phyloP scores from a whole-genome alignment of 2,888 invertebrate genomes.

The Oegoconia quadripuncta region DNA sequence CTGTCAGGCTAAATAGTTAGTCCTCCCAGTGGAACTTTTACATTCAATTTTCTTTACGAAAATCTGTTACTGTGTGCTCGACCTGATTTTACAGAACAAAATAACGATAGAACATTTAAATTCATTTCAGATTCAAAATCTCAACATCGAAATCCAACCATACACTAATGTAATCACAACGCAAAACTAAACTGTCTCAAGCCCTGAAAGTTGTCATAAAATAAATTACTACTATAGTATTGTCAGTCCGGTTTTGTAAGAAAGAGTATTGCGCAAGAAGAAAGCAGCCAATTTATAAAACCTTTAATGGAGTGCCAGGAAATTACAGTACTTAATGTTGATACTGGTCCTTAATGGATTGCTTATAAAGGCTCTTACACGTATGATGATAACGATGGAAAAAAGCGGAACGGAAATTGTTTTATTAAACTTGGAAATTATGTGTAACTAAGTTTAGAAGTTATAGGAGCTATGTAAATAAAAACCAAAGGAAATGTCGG shows the following conservation, averaged over 20 bases:
- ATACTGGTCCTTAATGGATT: background rate
- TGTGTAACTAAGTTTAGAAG: no score
- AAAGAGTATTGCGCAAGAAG: conserved; percentile 34
- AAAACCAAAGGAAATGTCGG: no score
- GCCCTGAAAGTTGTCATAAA: conserved; percentile 21
- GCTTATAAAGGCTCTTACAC: background rate
- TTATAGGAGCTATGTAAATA: no score
- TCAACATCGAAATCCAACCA: background rate
- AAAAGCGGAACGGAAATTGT: background rate
- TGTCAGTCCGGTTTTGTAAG: conserved; percentile 9
- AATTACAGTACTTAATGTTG: background rate
- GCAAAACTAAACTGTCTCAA: conserved; percentile 13
- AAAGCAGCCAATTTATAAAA: no score
- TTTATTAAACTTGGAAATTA: background rate
- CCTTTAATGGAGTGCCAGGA: no score
- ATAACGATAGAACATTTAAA: background rate
- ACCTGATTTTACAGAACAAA: no score
- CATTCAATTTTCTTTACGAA: no score
- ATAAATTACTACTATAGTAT: conserved; percentile 28
- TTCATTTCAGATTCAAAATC: background rate
- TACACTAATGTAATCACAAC: background rate
- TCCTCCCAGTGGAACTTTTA: no score
- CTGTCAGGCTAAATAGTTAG: no score
- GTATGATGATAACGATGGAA: background rate
- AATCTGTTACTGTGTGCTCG: no score